Evolutionary conservation across 2,113 vertebrate species (phyloP).

Genomic region (Notothenia coriiceps): DNA sequence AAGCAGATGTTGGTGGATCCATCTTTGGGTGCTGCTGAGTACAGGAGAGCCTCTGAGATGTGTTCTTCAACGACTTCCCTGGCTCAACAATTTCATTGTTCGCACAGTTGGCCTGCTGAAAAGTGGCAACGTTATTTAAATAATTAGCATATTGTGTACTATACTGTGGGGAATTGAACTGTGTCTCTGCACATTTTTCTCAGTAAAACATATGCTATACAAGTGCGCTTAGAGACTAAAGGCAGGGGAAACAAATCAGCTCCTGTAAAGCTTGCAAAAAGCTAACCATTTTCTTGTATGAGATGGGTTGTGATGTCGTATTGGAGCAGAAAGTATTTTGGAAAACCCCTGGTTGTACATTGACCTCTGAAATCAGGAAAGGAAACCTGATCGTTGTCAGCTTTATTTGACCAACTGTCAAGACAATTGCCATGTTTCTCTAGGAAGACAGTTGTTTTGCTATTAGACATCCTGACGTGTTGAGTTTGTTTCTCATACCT

Average conservation of each 20-base stretch:
- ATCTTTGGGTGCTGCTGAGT: background rate
- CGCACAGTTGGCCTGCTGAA: background rate
- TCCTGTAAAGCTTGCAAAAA: background rate
- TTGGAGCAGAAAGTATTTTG: background rate
- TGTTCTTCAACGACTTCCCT: background rate
- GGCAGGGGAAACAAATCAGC: too few relatives aligned
- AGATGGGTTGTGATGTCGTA: too few relatives aligned
- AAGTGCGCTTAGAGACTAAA: too few relatives aligned
- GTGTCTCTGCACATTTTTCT: background rate
- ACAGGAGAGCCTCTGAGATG: background rate
- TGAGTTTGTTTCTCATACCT: conserved; percentile 36
- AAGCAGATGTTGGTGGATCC: background rate
- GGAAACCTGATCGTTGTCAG: background rate
- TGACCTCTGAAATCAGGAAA: conserved; percentile 25
- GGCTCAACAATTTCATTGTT: fast-evolving
- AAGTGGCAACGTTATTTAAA: background rate
- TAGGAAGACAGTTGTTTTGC: background rate
- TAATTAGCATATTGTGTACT: background rate
- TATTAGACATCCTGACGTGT: background rate
- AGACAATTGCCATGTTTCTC: background rate
- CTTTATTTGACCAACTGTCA: background rate
- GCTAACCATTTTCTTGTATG: too few relatives aligned
- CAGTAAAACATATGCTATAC: background rate
- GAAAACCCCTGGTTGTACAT: conserved; percentile 11
- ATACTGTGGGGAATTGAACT: background rate